Percentiles rank a stretch among this genome's conserved stretches.
phyloP scores from a whole-genome alignment of 2,888 invertebrate genomes.

The Dasysyrphus tricinctus region DNA sequence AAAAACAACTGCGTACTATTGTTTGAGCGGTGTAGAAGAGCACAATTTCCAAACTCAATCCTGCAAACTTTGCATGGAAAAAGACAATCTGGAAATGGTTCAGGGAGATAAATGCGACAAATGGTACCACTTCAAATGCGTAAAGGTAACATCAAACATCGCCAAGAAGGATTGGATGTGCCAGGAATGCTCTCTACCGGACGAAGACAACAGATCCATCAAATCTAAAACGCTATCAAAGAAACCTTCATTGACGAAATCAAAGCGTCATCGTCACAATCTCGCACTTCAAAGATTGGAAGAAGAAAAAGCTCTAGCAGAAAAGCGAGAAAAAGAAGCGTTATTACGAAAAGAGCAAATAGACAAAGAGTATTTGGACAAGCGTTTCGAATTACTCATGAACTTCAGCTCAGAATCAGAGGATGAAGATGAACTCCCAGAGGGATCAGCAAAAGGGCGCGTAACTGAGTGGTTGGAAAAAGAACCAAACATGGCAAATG shows the following conservation, averaged over 20 bases:
- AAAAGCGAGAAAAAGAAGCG: too few relatives aligned
- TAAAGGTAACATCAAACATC: neutral
- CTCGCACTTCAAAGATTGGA: slow-evolving; percentile 14
- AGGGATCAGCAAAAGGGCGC: neutral
- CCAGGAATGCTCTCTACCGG: too few relatives aligned
- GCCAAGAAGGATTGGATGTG: neutral
- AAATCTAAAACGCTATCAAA: neutral
- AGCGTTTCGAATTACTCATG: neutral
- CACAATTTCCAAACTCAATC: neutral
- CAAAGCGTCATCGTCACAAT: neutral
- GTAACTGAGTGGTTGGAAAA: neutral
- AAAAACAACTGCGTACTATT: neutral
- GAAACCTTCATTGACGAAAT: neutral
- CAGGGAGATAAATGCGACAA: neutral
- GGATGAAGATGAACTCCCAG: neutral
- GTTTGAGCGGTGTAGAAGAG: neutral
- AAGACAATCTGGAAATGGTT: slow-evolving; percentile 1
- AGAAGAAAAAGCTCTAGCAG: slow-evolving; percentile 6
- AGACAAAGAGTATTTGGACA: neutral
- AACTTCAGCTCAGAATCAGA: too few relatives aligned
- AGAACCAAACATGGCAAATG: slow-evolving; percentile 3
- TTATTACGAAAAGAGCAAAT: too few relatives aligned
- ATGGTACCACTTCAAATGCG: slow-evolving; percentile 2
- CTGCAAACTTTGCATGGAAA: neutral
- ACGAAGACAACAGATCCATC: neutral